phyloP scores from a whole-genome alignment of 2,888 invertebrate species.

The Rhingia campestris region DNA sequence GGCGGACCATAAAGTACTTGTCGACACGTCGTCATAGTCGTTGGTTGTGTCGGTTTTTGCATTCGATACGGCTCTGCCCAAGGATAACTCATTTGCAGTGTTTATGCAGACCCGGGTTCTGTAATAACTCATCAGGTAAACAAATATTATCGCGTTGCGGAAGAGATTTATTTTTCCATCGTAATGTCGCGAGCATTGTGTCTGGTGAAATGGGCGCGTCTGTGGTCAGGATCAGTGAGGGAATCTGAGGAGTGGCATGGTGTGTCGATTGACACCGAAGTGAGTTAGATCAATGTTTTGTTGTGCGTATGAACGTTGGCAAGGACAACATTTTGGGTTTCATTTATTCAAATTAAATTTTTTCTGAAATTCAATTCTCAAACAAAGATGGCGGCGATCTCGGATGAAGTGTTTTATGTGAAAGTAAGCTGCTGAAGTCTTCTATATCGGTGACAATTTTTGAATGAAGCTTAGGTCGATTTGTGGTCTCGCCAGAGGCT shows the following conservation, averaged over 20 bases:
- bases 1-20: constrained; percentile 25
- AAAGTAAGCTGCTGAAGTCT: too few relatives aligned
- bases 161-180: constrained; percentile 36
- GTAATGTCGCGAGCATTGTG: constrained; percentile 20
- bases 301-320: too few relatives aligned
- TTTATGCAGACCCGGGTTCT: constrained; percentile 33
- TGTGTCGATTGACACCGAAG: too few relatives aligned
- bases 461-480: too few relatives aligned
- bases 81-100: constrained; percentile 51
- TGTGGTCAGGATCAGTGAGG: background rate
- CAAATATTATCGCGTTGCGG: constrained; percentile 43
- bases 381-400: too few relatives aligned
- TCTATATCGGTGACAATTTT: too few relatives aligned
- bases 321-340: too few relatives aligned
- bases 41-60: constrained; percentile 8
- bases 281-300: too few relatives aligned
- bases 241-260: background rate
- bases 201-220: constrained; percentile 35
- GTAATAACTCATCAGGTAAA: constrained; percentile 48
- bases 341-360: too few relatives aligned
- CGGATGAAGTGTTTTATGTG: too few relatives aligned
- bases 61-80: constrained; percentile 11
- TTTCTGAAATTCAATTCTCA: too few relatives aligned
- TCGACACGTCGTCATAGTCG: background rate
- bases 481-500: too few relatives aligned